Evolutionary conservation across 2,113 vertebrate species (phyloP), one percentile per base, ranked within the genome.

Genomic region (Ailuropoda melanoleuca): DNA sequence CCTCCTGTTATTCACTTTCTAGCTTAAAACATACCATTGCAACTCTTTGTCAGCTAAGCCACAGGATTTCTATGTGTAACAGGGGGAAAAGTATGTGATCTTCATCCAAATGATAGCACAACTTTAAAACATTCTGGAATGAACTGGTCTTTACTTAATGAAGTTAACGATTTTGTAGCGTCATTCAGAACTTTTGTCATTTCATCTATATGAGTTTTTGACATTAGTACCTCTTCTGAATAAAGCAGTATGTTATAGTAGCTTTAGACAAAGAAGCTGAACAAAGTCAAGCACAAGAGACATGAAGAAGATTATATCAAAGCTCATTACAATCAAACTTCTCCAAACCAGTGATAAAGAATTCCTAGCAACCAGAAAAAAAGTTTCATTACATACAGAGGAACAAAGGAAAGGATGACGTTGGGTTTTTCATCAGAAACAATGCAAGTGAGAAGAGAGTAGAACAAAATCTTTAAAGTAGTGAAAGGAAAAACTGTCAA

Each of bases 211-310:
- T 64, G 55, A 64, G 14, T 84, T 88, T 70, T 56, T 84, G 50
- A 26, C 70, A 72, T 48, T 72, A 86, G 39, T 55, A 39, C 4
- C 19, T 72, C 85, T 58, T 86, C 48, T 72, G 56, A 95, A 86
- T 50, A 86, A 95, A 97, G 48, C 55, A 72, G 19, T 89, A 6
- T 74, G 37, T 70, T 72, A 34, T 37, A n/a, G 64, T 58, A 90
- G 92, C 48, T 75, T 97, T 60, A 68, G 18, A 75, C 39, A n/a
- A 95, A 90, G 72, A 86, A 77, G 53, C 62, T 92, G 77, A 64
- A 34, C 19, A 39, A 88, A 96, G 37, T 60, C 15, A 88, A 60
- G 68, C n/a, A 83, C 12, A 48, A 78, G 53, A 78, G 94, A 39
- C 24, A 39, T 34, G 58, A 77, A 89, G 12, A 80, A 96, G 86